A percentile compares a stretch with the other conserved stretches of the same genome.
phyloP scores from a whole-genome alignment of 2,797 vertebrate genomes.

The Poeciliopsis gracilis region DNA sequence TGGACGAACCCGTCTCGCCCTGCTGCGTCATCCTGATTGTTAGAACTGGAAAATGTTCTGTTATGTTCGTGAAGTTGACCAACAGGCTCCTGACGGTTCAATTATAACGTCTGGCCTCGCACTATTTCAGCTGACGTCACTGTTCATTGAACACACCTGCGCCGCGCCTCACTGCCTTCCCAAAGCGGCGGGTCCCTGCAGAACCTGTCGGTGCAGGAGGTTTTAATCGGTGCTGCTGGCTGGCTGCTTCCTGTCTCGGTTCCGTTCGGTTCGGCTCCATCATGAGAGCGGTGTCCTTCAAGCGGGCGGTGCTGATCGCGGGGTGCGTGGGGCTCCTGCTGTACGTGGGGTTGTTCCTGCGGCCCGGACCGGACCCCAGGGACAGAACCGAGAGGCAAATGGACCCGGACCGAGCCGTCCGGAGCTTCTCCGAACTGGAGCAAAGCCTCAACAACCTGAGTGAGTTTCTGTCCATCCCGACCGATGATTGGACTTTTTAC shows the following conservation, averaged over 20 bases:
- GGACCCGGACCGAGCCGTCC: rapidly evolving
- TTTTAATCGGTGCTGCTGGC: not conserved
- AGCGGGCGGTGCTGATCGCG: rapidly evolving
- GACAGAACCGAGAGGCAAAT: rapidly evolving
- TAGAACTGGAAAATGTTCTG: not conserved
- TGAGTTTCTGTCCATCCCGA: constrained; percentile 38
- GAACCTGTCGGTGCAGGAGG: not conserved
- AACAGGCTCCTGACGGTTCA: not conserved
- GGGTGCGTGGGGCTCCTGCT: not conserved
- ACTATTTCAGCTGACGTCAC: not conserved
- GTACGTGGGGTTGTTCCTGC: not conserved
- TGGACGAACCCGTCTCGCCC: not conserved
- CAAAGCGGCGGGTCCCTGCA: not conserved
- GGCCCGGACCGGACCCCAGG: rapidly evolving
- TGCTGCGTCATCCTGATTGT: not conserved
- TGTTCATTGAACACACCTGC: not conserved
- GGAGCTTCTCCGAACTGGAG: constrained; percentile 26
- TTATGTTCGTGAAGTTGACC: not conserved
- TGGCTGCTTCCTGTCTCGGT: not conserved
- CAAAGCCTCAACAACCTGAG: constrained; percentile 28
- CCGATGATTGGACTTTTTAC: not conserved
- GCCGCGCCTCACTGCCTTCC: not conserved
- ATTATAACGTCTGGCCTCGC: not conserved
- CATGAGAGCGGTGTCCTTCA: constrained; percentile 21
- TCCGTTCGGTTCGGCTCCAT: not conserved